Evolutionary conservation across 2,888 invertebrate genomes (phyloP).

Genomic region (Lasioglossum leucozonium): DNA sequence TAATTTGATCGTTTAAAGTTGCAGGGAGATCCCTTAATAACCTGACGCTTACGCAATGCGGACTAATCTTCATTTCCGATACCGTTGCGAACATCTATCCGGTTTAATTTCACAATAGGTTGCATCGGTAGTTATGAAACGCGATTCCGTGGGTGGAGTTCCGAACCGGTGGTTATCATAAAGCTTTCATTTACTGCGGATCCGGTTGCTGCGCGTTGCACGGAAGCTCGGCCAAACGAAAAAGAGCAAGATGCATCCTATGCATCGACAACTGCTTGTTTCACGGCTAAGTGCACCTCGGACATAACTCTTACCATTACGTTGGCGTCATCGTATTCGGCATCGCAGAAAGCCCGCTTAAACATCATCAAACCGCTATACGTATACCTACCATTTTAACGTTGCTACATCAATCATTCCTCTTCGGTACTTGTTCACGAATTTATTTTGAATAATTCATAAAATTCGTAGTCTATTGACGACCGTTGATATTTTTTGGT

Average conservation of each 20-base stretch:
- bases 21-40: neutral
- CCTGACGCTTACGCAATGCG: neutral
- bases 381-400: too few relatives aligned
- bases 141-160: neutral
- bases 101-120: conserved; percentile 10
- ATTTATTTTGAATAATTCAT: neutral
- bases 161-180: neutral
- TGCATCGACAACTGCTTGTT: neutral
- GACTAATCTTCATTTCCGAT: neutral
- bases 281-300: neutral
- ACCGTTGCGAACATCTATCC: neutral
- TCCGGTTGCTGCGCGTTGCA: neutral
- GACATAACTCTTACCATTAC: neutral
- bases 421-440: neutral
- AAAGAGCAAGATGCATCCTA: neutral
- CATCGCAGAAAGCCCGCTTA: neutral
- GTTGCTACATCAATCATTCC: too few relatives aligned
- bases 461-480: neutral
- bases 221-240: neutral
- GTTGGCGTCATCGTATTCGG: neutral
- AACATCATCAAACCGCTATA: neutral
- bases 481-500: conserved; percentile 45
- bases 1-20: neutral
- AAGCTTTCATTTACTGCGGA: neutral
- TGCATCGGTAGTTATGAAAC: neutral